Base-by-base conservation (phyloP, 2,113 vertebrate species). In the Nibea albiflora region DNA sequence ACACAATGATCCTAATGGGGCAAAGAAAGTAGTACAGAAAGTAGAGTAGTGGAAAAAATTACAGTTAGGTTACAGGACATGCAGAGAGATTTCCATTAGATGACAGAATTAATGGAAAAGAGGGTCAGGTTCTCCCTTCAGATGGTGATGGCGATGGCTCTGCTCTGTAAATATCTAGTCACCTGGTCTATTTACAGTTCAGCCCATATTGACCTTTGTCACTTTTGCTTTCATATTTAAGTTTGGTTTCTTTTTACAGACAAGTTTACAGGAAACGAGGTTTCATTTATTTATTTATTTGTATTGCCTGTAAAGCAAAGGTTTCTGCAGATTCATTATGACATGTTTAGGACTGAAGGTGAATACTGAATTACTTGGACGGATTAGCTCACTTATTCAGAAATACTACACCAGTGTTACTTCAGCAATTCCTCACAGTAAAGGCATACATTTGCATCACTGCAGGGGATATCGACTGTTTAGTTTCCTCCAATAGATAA, bases 401-500 rank as follows among this genome's bases (percentile, higher is more conserved):
- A 28, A 22, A 11, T 28, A 58, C 53, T 8, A n/a, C 20, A 53
- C 16, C 19, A 4, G 26, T 72, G 24, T 50, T 31, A 22, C 44
- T 31, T 49, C 22, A 73, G 54, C 2, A 54, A 12, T 17, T 39
- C 11, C n/a, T 54, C 19, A 49, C 62, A 63, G 14, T 60, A 44
- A 46, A 66, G 35, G 19, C 39, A 35, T 8, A 19, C 5, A 39
- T 61, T 78, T 4, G 14, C 63, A 47, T 65, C 54, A 64, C 17
- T 26, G 56, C 28, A 56, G 50, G 35, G 16, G 22, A 69, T 22
- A 67, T 49, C 44, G 54, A 67, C 19, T 61, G 73, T 58, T 57
- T 20, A 53, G 15, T 61, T 61, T 63, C 69, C 39, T 15, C 16
- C 54, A 5, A 16, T 1, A 49, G 58, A 84, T 78, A 74, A 26